Evolutionary conservation across 2,888 invertebrate species (phyloP), one percentile per base, ranked within the genome.

Genomic region (Oxyteleia sp.): DNA sequence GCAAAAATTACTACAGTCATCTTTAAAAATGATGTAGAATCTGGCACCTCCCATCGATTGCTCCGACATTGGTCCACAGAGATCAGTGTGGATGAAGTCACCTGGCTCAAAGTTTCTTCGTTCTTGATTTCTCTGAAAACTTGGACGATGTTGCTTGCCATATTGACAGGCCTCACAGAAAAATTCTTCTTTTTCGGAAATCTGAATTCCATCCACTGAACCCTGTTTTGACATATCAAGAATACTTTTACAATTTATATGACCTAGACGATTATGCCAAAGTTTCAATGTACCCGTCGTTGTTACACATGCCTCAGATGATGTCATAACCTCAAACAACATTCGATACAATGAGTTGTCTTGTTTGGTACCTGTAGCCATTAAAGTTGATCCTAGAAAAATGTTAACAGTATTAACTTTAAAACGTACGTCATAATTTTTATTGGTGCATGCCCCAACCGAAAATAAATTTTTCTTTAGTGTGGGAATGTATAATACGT

Each of bases 11-110:
- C 85, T 72, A 35, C 55, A 80, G 35, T 84, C 84, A 51, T 86
- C 83, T 35, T 83, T 81, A 29, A 88, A 85, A 10, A 72, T 51
- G 7, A 84, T 45, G 41, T 82, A 86, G 32, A 66, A 86, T 45
- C 61, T 82, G 13, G 82, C 74, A 18, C 84, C 84, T 8, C 82
- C 87, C 29, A 57, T 13, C 4, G 61, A 43, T 8, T 41, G 2
- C 3, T 11, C n/a, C 10, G 59, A 43, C 84, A 88, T 86, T n/a
- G 83, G 82, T 13, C 86, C 86, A 78, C 86, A 86, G 1, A 88
- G 71, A 45, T 88, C 85, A 0, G 80, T 76, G 13, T 86, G 85
- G 0, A 87, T 38, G 18, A 38, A 45, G 20, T 76, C 71, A 15
- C 75, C 57, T 16, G 68, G 41, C 5, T 15, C 35, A 5, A 20